A percentile compares a stretch with the other conserved stretches of the same genome.
phyloP scores from a whole-genome alignment of 2,113 vertebrate genomes.

The Mirza zaza region DNA sequence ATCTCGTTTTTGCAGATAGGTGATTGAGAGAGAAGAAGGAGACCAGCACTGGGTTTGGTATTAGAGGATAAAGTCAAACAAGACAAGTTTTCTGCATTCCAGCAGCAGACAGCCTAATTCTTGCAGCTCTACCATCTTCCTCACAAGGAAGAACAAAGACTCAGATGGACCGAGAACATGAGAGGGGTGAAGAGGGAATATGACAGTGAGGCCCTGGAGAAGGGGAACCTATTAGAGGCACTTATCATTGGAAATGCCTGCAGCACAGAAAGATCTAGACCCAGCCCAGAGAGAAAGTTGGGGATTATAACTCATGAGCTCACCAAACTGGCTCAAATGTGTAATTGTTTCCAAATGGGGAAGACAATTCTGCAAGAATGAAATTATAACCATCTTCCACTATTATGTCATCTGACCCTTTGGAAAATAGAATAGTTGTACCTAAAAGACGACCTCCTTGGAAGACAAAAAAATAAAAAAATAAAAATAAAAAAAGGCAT shows the following conservation, averaged over 20 bases:
- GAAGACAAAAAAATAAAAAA: neutral
- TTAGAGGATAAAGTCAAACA: neutral
- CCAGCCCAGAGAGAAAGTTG: conserved; percentile 22
- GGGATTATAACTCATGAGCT: conserved; percentile 72
- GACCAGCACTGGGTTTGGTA: neutral
- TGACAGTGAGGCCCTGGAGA: neutral
- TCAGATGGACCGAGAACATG: neutral
- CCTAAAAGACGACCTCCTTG: conserved; percentile 67
- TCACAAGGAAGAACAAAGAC: neutral
- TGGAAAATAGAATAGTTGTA: conserved; percentile 72
- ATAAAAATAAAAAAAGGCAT: neutral
- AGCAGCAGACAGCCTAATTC: neutral
- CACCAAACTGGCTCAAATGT: conserved; percentile 68
- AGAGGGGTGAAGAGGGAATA: neutral
- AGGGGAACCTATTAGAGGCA: conserved; percentile 5
- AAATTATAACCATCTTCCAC: conserved; percentile 76
- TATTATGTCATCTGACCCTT: conserved; percentile 70
- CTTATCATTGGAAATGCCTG: conserved; percentile 44
- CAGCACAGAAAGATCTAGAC: conserved; percentile 51
- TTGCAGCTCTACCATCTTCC: neutral
- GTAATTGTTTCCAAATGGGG: conserved; percentile 78
- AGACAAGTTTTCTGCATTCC: neutral
- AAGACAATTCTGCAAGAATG: conserved; percentile 68
- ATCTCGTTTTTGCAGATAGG: neutral
- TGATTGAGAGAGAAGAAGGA: neutral